Evolutionary conservation across 2,113 vertebrate genomes (phyloP).

Genomic region (Cyphomyrus plagiostoma): DNA sequence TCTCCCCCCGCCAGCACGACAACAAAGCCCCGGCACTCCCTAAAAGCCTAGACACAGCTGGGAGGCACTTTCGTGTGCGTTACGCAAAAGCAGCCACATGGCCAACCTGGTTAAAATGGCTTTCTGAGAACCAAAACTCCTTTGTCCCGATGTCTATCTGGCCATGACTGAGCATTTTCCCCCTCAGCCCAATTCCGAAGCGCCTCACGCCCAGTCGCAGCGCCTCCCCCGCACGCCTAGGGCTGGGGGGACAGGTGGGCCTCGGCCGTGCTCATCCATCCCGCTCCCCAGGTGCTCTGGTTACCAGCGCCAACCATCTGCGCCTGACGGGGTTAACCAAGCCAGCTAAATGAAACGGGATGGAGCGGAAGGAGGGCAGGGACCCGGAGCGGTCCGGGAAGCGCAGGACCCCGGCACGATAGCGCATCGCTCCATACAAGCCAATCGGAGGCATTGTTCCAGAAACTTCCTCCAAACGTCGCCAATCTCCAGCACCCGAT

Average conservation of each 20-base stretch:
- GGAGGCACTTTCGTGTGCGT: background rate
- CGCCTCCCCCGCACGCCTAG: background rate
- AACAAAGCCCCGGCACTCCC: background rate
- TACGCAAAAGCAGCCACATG: background rate
- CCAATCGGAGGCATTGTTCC: background rate
- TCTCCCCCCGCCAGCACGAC: background rate
- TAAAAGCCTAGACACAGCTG: background rate
- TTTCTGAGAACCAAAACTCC: background rate
- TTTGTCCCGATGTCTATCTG: background rate
- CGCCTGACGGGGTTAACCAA: background rate
- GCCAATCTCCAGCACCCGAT: background rate
- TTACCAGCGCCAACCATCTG: background rate
- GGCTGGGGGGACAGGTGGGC: background rate
- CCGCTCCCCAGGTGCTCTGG: background rate
- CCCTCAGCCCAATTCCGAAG: background rate
- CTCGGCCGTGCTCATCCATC: background rate
- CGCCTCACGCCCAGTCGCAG: background rate
- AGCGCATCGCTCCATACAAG: background rate
- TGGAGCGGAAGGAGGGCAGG: background rate
- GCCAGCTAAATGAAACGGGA: background rate
- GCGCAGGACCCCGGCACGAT: background rate
- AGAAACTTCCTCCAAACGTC: background rate
- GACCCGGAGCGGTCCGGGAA: background rate
- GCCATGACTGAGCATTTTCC: background rate
- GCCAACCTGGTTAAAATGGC: background rate